Conservation (phyloP, 2,888 invertebrate species). For the Fragum fragum region DNA sequence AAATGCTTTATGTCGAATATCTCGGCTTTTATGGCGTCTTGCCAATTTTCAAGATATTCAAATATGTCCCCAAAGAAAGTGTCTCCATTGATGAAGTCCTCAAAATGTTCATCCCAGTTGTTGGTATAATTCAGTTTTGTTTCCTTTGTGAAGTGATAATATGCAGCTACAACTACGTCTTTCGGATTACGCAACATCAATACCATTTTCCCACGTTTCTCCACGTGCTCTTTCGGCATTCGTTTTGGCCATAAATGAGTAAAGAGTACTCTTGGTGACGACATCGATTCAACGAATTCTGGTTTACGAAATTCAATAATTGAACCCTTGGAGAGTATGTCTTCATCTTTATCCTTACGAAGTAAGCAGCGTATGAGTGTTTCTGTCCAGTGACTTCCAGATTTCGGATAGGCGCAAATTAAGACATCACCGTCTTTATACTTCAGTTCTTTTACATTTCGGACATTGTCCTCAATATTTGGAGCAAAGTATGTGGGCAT, state of each 20-base stretch:
- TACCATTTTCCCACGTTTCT: conserved; percentile 15
- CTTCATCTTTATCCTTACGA: not conserved
- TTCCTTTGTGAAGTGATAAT: not conserved
- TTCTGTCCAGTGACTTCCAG: conserved; percentile 6
- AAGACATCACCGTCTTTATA: not conserved
- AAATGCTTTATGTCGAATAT: not conserved
- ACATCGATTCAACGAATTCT: not conserved
- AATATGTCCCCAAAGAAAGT: conserved; percentile 3
- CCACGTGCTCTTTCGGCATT: conserved; percentile 14
- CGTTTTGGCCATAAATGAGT: conserved; percentile 7
- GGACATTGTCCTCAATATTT: not conserved
- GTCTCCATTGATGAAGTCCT: not conserved
- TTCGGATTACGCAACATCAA: conserved; percentile 21
- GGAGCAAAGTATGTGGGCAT: not conserved
- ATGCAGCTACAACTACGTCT: not conserved
- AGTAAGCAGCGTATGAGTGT: conserved; percentile 14
- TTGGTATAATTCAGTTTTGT: not conserved
- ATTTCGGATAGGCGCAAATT: conserved; percentile 4
- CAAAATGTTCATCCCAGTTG: not conserved
- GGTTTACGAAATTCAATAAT: not conserved
- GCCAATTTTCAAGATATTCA: conserved; percentile 6
- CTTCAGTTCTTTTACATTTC: not conserved
- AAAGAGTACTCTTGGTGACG: not conserved
- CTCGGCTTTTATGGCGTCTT: not conserved
- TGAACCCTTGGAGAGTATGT: not conserved